Evolutionary conservation across 2,113 vertebrate species (phyloP).

Genomic region (Phaetusa simplex): DNA sequence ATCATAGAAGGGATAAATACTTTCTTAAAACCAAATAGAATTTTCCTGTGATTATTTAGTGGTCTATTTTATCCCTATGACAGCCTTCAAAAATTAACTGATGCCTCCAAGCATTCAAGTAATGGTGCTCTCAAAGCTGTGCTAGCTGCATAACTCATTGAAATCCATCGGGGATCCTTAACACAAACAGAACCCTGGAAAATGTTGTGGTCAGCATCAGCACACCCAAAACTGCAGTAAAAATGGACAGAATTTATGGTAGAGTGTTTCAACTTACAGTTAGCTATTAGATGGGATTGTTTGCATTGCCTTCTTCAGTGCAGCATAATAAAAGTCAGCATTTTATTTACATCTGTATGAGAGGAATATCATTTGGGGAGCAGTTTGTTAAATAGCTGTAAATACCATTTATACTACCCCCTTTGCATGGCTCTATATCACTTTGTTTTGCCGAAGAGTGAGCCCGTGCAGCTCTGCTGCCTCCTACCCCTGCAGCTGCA

Average conservation of each 20-base stretch:
- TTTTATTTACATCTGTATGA: slow-evolving; percentile 57
- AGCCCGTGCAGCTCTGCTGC: neutral
- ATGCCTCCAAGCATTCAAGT: neutral
- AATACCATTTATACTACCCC: slow-evolving; percentile 28
- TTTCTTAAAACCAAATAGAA: neutral
- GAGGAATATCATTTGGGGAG: slow-evolving; percentile 28
- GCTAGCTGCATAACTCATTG: neutral
- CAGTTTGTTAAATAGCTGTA: slow-evolving; percentile 54
- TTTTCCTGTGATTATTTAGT: slow-evolving; percentile 2
- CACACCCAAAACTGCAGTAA: slow-evolving; percentile 14
- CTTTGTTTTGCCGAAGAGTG: neutral
- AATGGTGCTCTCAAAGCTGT: neutral
- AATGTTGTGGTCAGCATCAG: slow-evolving; percentile 21
- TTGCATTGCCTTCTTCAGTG: slow-evolving; percentile 4
- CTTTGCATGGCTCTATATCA: neutral
- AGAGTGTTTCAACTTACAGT: neutral
- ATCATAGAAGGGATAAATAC: neutral
- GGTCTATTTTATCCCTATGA: neutral
- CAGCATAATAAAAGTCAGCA: slow-evolving; percentile 36
- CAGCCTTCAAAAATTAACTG: slow-evolving; percentile 8
- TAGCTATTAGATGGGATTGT: slow-evolving; percentile 30
- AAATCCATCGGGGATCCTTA: neutral
- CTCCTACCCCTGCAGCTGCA: neutral
- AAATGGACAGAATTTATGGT: slow-evolving; percentile 45
- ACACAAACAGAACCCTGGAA: slow-evolving; percentile 38